Conservation (phyloP, 2,113 vertebrate species). For the Hystrix cristata region DNA sequence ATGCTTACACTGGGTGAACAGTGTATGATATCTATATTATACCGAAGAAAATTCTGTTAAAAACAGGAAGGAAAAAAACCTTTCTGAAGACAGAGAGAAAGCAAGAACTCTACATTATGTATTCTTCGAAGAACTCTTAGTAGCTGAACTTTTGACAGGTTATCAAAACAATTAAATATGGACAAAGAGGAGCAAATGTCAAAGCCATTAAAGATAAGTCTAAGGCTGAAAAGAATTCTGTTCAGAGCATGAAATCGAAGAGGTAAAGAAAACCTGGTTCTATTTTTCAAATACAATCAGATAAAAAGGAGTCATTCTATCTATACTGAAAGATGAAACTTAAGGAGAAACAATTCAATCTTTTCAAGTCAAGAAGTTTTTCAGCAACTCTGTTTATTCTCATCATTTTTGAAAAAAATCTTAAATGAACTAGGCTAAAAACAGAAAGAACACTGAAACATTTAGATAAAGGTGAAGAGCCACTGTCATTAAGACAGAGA, state of each 20-base stretch:
- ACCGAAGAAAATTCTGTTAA: neutral
- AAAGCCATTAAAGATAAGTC: neutral
- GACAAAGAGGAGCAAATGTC: neutral
- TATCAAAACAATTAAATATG: neutral
- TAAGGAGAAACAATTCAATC: neutral
- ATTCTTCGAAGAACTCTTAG: neutral
- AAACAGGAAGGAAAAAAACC: neutral
- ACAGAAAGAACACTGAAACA: neutral
- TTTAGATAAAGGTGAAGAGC: neutral
- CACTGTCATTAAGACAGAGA: neutral
- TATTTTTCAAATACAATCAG: neutral
- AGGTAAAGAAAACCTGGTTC: neutral
- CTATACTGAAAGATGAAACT: neutral
- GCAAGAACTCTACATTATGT: neutral
- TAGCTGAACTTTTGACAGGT: neutral
- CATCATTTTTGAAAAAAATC: neutral
- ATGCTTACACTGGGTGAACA: neutral
- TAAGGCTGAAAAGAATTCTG: neutral
- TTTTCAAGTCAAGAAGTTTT: neutral
- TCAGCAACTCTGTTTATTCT: slow-evolving; percentile 28
- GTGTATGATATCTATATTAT: neutral
- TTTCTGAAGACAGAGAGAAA: slow-evolving; percentile 15
- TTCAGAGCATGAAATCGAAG: neutral
- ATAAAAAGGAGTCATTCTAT: neutral
- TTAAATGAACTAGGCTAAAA: neutral